A percentile compares a stretch with the other conserved stretches of the same genome.
Conservation (phyloP, 2,113 vertebrate genomes). For the Pungitius pungitius region DNA sequence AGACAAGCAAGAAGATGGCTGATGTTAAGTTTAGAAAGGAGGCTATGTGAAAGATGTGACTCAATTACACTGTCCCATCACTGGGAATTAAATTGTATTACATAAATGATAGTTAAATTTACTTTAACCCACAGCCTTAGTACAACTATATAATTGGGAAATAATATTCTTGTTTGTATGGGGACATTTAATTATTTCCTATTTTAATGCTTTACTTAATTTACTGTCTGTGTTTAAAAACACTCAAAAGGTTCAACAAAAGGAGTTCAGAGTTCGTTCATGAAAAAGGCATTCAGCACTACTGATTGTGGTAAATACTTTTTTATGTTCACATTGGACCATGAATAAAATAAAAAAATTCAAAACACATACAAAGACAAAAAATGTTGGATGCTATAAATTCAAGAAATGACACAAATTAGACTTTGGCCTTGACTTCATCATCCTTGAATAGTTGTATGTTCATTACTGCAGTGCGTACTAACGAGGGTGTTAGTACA, state of each 20-base stretch:
- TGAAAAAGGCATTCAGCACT: neutral
- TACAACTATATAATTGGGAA: neutral
- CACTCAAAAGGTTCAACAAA: no score
- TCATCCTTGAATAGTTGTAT: neutral
- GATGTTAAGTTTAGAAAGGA: slow-evolving; percentile 74
- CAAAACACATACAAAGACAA: neutral
- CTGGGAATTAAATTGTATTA: slow-evolving; percentile 54
- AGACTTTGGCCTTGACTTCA: neutral
- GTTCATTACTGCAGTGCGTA: neutral
- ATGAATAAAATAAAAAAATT: neutral
- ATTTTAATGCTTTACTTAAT: neutral
- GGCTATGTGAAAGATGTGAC: slow-evolving; percentile 64
- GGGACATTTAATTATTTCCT: neutral
- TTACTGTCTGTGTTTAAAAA: neutral
- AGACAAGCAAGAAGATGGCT: slow-evolving; percentile 58
- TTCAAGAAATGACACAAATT: neutral
- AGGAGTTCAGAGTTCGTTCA: neutral
- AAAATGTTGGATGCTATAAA: neutral
- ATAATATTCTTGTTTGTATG: neutral
- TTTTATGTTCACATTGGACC: neutral
- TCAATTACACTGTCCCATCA: slow-evolving; percentile 66
- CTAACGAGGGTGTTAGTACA: slow-evolving; percentile 48
- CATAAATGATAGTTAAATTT: slow-evolving; percentile 6
- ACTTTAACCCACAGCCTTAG: neutral
- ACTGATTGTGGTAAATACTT: neutral